phyloP scores from a whole-genome alignment of 2,888 invertebrate species.

The Eumacrocentrus americanus region DNA sequence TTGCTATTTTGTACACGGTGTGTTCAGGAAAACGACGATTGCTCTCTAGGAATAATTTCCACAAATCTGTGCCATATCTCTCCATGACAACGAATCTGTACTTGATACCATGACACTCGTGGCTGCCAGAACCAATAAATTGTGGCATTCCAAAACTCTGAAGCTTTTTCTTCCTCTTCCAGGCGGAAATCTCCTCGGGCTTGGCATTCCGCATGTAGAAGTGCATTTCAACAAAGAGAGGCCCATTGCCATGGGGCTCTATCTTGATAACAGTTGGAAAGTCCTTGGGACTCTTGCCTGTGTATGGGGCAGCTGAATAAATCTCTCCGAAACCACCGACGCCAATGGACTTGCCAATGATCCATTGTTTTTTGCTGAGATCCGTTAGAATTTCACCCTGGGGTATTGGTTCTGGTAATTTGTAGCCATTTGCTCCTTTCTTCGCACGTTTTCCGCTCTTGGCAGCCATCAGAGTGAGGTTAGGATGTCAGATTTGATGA shows the following conservation, averaged over 20 bases:
- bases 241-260: slow-evolving; percentile 91
- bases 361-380: slow-evolving; percentile 80
- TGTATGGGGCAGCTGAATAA: slow-evolving; percentile 70
- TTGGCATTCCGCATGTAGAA: slow-evolving; percentile 83
- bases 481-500: background rate
- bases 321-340: slow-evolving; percentile 94
- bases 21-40: slow-evolving; percentile 72
- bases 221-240: slow-evolving; percentile 92
- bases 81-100: slow-evolving; percentile 87
- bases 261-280: slow-evolving; percentile 81
- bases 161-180: slow-evolving; percentile 72
- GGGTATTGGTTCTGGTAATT: slow-evolving; percentile 75
- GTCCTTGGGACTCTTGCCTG: slow-evolving; percentile 62
- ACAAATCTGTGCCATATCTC: slow-evolving; percentile 84
- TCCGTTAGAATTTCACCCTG: slow-evolving; percentile 80
- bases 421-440: slow-evolving; percentile 63
- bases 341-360: slow-evolving; percentile 85
- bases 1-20: slow-evolving; percentile 79
- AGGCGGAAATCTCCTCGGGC: slow-evolving; percentile 72
- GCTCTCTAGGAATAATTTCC: slow-evolving; percentile 75
- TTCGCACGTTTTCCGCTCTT: slow-evolving; percentile 47
- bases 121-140: slow-evolving; percentile 84
- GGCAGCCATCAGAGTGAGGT: slow-evolving; percentile 46
- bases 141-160: slow-evolving; percentile 82
- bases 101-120: slow-evolving; percentile 75